Evolutionary conservation across 2,113 vertebrate genomes (phyloP), one percentile per base, ranked within the genome.

Genomic region (Nibea coibor): DNA sequence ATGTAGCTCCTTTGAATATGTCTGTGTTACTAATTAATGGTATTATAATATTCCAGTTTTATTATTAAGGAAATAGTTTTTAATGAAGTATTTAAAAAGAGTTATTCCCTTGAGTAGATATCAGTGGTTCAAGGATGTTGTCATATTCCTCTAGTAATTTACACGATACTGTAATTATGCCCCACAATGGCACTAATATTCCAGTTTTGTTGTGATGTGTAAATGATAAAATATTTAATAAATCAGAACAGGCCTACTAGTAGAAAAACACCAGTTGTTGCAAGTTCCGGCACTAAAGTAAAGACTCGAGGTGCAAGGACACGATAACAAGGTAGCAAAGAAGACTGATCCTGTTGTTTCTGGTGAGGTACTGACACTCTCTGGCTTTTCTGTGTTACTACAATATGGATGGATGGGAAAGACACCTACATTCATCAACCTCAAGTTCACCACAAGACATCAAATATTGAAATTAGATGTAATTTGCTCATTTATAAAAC

Each of bases 281-380:
- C 24, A 19, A 26, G 20, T 45, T 75, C 22, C 17, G 47, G 20
- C 47, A 22, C 4, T 43, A 4, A 19, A 4, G 6, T 72, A 31
- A 10, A 35, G 43, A 56, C 10, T n/a, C 12, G 17, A 42, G 61
- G 11, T 22, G 17, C 8, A 63, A 15, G 17, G 19, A 10, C 15
- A 39, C 15, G 39, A 26, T 47, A 28, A 24, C 15, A 43, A 54
- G 11, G 1, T 20, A 50, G 17, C 1, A 10, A 61, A 45, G 6
- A 8, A 47, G 19, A 26, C 45, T 51, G 28, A 22, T 61, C 12
- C 51, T 68, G 14, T n/a, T 35, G 48, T 84, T 19, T 72, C 20
- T 81, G 53, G 76, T 81, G 58, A 75, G 51, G 45, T 65, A 87
- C 87, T 92, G 90, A 82, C 86, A 74, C 75, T 53, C 12, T 31